Percentiles rank a stretch among this genome's conserved stretches.
Conservation (phyloP, 2,888 invertebrate genomes). For the Periphyllus acericola region DNA sequence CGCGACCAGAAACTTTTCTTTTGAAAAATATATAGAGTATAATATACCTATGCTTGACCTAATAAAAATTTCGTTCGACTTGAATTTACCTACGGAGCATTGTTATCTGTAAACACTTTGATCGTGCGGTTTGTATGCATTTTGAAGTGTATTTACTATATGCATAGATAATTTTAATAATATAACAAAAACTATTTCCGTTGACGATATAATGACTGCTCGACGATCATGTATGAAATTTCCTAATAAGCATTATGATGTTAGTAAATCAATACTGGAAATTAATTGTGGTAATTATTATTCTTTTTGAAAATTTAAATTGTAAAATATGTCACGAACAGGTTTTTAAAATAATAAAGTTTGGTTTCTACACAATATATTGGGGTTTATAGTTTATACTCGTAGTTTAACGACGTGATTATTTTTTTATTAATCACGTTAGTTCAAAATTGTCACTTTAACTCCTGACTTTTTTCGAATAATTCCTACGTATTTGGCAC, state of each 20-base stretch:
- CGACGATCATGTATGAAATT: no score
- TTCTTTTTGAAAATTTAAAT: no score
- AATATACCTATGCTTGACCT: background rate
- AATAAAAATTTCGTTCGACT: background rate
- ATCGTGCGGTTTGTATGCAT: background rate
- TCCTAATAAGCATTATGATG: no score
- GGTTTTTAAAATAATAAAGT: no score
- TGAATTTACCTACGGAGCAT: background rate
- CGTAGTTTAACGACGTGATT: no score
- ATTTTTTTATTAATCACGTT: no score
- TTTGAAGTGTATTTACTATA: background rate
- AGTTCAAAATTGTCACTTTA: background rate
- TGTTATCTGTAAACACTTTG: no score
- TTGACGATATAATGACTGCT: background rate
- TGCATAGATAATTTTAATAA: background rate
- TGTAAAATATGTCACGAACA: no score
- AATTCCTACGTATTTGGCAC: background rate
- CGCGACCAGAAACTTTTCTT: constrained; percentile 1
- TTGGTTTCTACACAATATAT: no score
- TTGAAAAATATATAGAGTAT: background rate
- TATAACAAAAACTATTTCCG: background rate
- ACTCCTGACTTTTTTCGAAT: background rate
- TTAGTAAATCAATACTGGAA: no score
- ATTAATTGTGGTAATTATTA: no score
- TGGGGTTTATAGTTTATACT: no score